Conservation (phyloP, 2,113 vertebrate genomes). For the Oenanthe oenanthe region DNA sequence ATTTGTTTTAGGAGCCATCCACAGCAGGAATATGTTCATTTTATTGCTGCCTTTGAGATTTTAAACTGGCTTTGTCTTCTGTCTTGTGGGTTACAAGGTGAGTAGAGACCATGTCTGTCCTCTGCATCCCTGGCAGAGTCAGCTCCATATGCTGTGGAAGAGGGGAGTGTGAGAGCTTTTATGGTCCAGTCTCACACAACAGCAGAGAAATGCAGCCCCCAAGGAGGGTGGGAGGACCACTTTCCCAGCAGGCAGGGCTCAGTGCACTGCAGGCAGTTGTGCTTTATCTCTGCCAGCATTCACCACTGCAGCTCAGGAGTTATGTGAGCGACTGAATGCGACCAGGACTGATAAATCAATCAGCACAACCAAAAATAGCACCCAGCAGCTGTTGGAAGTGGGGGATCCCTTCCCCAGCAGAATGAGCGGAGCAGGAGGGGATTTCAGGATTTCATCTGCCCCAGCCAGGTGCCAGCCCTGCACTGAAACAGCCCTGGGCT, state of each 20-base stretch:
- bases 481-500: neutral
- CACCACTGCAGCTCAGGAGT: neutral
- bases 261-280: neutral
- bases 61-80: neutral
- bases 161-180: neutral
- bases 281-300: neutral
- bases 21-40: neutral
- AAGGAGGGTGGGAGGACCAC: neutral
- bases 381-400: neutral
- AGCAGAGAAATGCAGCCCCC: neutral
- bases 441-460: neutral
- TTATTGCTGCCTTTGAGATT: neutral
- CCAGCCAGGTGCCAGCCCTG: neutral
- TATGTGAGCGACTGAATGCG: neutral
- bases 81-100: rapidly evolving
- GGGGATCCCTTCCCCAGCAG: constrained; percentile 29
- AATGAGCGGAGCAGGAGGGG: neutral
- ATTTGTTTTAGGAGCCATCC: neutral
- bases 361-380: constrained; percentile 21
- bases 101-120: neutral
- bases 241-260: neutral
- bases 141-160: neutral
- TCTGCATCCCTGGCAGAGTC: neutral
- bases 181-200: neutral
- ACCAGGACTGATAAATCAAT: constrained; percentile 49